Conservation (phyloP, 2,888 invertebrate genomes). For the Megaustenia siamemsis region DNA sequence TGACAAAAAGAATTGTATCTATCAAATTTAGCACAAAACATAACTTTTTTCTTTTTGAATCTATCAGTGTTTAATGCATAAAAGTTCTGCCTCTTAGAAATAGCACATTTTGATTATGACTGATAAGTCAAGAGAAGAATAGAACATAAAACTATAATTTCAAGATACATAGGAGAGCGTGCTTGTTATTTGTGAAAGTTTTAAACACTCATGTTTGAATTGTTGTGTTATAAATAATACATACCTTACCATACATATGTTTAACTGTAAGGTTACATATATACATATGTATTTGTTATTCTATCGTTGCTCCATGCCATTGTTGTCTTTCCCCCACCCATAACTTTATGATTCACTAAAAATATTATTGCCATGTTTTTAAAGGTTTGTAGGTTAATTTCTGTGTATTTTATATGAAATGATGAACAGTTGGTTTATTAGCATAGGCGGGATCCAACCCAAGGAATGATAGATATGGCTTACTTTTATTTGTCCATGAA, state of each 20-base stretch:
- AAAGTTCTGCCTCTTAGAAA: too few relatives aligned
- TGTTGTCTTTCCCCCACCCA: constrained; percentile 30
- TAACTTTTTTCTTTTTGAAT: too few relatives aligned
- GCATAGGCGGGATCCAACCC: too few relatives aligned
- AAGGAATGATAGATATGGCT: too few relatives aligned
- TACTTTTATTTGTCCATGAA: too few relatives aligned
- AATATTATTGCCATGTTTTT: background rate
- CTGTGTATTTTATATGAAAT: background rate
- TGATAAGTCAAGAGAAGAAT: too few relatives aligned
- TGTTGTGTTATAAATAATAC: background rate
- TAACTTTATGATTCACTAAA: background rate
- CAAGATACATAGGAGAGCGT: background rate
- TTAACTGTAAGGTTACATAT: constrained; percentile 24
- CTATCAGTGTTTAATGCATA: too few relatives aligned
- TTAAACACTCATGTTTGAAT: background rate
- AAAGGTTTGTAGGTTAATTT: background rate
- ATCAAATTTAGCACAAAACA: too few relatives aligned
- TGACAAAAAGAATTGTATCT: too few relatives aligned
- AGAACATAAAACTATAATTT: too few relatives aligned
- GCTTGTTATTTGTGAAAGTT: background rate
- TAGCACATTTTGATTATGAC: too few relatives aligned
- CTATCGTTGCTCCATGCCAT: constrained; percentile 21
- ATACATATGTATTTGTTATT: constrained; percentile 11
- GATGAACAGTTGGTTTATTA: background rate
- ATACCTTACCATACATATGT: constrained; percentile 46